Percentiles rank a stretch among this genome's conserved stretches.
Evolutionary conservation across 2,113 vertebrate species (phyloP).

Genomic region (Triplophysa dalaica): DNA sequence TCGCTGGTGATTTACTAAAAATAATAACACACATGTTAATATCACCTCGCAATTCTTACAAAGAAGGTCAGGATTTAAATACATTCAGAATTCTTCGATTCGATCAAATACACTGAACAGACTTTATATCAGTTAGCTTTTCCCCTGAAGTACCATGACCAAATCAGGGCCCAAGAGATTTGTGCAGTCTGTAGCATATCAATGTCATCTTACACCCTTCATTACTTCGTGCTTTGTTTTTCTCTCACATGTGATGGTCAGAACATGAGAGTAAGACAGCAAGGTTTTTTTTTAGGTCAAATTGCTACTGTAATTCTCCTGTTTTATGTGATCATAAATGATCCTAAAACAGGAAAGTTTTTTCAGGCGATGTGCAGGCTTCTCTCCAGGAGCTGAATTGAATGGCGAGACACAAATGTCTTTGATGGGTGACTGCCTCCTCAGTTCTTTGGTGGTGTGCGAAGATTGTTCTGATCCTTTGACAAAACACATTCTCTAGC

Average conservation of each 20-base stretch:
- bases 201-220: not conserved
- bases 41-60: too few relatives aligned
- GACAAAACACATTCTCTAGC: not conserved
- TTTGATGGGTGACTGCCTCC: not conserved
- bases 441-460: not conserved
- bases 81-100: not conserved
- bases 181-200: not conserved
- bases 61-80: not conserved
- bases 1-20: too few relatives aligned
- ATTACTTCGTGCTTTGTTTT: not conserved
- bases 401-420: not conserved
- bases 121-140: not conserved
- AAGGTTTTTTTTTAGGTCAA: not conserved
- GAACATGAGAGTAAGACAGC: not conserved
- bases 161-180: not conserved
- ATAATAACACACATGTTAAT: not conserved
- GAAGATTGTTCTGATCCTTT: constrained; percentile 13
- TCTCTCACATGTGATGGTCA: not conserved
- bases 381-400: not conserved
- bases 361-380: not conserved
- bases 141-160: not conserved
- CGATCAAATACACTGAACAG: not conserved
- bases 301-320: constrained; percentile 2
- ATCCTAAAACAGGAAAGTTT: not conserved
- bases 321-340: not conserved